Evolutionary conservation across 2,888 invertebrate genomes (phyloP).

Genomic region (Andrena fulva): DNA sequence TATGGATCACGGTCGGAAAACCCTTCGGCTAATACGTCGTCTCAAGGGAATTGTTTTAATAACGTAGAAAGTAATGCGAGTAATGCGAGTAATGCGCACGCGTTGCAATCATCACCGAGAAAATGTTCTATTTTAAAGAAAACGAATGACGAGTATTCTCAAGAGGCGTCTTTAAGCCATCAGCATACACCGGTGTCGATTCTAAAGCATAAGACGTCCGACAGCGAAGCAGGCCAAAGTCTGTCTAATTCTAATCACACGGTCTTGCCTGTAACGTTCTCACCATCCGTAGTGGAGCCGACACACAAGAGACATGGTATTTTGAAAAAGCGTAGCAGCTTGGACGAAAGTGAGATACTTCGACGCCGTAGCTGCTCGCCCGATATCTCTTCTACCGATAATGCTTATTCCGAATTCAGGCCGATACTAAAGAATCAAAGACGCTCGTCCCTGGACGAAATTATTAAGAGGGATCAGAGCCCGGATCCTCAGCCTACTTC

Average conservation of each 20-base stretch:
- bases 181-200: conserved; percentile 86
- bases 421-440: conserved; percentile 90
- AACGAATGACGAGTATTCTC: conserved; percentile 65
- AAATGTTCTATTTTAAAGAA: conserved; percentile 74
- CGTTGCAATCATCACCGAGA: conserved; percentile 69
- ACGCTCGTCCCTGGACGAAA: conserved; percentile 90
- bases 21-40: conserved; percentile 31
- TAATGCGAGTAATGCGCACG: conserved; percentile 44
- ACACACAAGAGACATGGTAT: conserved; percentile 91
- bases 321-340: conserved; percentile 92
- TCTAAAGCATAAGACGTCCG: conserved; percentile 86
- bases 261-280: conserved; percentile 92
- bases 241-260: conserved; percentile 80
- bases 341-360: conserved; percentile 92
- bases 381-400: conserved; percentile 88
- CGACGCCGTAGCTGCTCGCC: conserved; percentile 90
- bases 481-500: conserved; percentile 88
- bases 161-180: conserved; percentile 58
- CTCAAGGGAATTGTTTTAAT: conserved; percentile 43
- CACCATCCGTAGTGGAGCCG: conserved; percentile 90
- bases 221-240: conserved; percentile 84
- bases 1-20: conserved; percentile 44
- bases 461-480: conserved; percentile 87
- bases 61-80: conserved; percentile 51
- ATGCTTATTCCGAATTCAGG: conserved; percentile 87